Percentiles rank a stretch among this genome's conserved stretches.
Conservation (phyloP, 2,113 vertebrate genomes). For the Apodemus speciosus region DNA sequence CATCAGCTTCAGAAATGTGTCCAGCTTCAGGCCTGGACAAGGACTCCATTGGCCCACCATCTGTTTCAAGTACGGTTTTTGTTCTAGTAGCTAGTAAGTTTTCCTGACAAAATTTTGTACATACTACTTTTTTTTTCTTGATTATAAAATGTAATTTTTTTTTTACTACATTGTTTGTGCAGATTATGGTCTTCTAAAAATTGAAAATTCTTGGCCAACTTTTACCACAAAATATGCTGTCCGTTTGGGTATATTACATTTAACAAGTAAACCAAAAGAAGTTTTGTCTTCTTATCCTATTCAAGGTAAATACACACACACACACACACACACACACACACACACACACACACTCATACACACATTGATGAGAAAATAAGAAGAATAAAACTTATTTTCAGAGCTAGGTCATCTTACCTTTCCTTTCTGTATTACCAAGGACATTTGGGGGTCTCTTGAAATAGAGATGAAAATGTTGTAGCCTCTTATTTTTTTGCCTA, state of each 20-base stretch:
- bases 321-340: not conserved
- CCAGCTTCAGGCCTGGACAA: not conserved
- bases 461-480: slow-evolving; percentile 12
- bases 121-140: slow-evolving; percentile 29
- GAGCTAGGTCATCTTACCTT: slow-evolving; percentile 12
- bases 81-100: slow-evolving; percentile 26
- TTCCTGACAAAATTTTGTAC: slow-evolving; percentile 30
- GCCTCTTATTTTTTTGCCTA: not conserved
- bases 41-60: not conserved
- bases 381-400: slow-evolving; percentile 1
- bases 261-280: slow-evolving; percentile 14
- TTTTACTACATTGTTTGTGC: not conserved
- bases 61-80: slow-evolving; percentile 29
- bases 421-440: not conserved
- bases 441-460: not conserved
- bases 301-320: not conserved
- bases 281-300: slow-evolving; percentile 31
- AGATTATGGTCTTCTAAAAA: slow-evolving; percentile 1
- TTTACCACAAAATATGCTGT: slow-evolving; percentile 43
- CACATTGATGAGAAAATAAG: not conserved
- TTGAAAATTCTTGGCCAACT: slow-evolving; percentile 6
- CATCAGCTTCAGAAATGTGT: not conserved
- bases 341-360: not conserved
- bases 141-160: not conserved
- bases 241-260: slow-evolving; percentile 8